phyloP scores from a whole-genome alignment of 2,888 invertebrate species.

The Xylota segnis region DNA sequence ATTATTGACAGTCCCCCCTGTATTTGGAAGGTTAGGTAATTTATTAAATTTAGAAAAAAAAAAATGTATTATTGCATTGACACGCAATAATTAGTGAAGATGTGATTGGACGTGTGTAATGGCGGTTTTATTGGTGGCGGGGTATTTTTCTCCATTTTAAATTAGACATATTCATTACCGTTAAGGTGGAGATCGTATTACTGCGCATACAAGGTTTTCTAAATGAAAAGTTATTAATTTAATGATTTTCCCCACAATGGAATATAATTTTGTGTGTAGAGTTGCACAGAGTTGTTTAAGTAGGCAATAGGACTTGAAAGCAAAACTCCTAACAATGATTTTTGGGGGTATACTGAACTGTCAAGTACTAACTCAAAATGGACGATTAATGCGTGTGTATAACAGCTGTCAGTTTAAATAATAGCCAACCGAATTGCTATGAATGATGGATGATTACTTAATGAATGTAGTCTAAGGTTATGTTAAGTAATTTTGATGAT shows the following conservation, averaged over 20 bases:
- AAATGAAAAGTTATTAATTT: not conserved
- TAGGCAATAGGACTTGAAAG: not conserved
- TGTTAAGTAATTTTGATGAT: no score
- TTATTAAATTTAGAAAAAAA: constrained; percentile 19
- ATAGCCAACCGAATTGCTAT: no score
- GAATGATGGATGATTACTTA: no score
- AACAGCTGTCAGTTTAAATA: no score
- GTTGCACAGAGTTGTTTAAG: not conserved
- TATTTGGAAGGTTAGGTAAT: constrained; percentile 42
- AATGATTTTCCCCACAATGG: not conserved
- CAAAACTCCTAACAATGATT: no score
- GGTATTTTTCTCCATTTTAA: not conserved
- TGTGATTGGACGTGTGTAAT: constrained; percentile 5
- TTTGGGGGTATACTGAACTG: no score
- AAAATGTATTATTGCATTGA: not conserved
- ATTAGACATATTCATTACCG: constrained; percentile 17
- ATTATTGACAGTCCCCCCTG: not conserved
- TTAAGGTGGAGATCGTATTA: constrained; percentile 9
- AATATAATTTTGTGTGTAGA: not conserved
- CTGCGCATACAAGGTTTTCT: constrained; percentile 1
- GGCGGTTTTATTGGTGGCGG: not conserved
- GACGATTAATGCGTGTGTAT: no score
- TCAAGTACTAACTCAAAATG: no score
- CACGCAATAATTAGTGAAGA: constrained; percentile 21
- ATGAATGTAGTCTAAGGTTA: no score